These are phyloP conservation scores for Falco rusticolus DNA, from an alignment of 2,797 vertebrate genomes.

Conservation along the genomic window DNA sequence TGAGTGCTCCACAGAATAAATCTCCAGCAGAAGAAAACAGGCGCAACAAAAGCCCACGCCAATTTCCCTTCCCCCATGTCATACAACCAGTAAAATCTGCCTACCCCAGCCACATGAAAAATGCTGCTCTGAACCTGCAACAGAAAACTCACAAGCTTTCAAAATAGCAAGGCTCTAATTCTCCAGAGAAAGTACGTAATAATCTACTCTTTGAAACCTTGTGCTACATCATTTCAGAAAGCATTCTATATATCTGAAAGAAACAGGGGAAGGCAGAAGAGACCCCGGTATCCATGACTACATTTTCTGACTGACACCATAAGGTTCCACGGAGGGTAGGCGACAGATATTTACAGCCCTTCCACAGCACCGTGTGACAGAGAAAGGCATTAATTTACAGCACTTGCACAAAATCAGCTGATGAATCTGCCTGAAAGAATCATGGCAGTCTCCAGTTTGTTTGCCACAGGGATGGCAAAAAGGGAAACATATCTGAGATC, in stretches of 20 bases:
- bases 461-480: background rate
- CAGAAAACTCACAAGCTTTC: background rate
- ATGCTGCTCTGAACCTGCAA: background rate
- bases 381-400: background rate
- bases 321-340: background rate
- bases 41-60: background rate
- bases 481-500: background rate
- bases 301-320: background rate
- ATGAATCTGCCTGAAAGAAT: background rate
- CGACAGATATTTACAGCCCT: background rate
- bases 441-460: background rate
- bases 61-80: background rate
- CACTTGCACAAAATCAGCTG: background rate
- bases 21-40: background rate
- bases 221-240: background rate
- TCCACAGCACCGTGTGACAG: background rate
- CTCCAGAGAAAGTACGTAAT: background rate
- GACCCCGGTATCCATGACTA: background rate
- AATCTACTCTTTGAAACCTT: background rate
- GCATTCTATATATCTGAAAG: background rate
- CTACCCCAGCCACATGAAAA: background rate
- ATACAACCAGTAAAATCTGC: background rate
- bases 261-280: background rate
- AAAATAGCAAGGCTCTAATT: background rate
- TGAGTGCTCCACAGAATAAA: background rate